Conservation (phyloP, 2,797 vertebrate species). For the Ciconia nigra region DNA sequence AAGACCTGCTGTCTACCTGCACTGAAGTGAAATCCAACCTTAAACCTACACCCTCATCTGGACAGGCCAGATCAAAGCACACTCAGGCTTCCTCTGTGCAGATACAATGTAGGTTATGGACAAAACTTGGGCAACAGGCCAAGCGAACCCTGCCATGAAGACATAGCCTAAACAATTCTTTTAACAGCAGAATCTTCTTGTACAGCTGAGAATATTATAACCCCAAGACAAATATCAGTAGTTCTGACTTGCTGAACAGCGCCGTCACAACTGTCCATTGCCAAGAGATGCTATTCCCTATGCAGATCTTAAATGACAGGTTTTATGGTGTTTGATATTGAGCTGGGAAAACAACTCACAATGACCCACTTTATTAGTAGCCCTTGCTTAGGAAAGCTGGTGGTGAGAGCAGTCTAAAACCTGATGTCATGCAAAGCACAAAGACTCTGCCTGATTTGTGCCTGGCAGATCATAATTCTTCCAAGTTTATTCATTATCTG, state of each 20-base stretch:
- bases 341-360: background rate
- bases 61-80: background rate
- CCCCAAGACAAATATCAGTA: conserved; percentile 2
- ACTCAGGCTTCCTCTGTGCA: background rate
- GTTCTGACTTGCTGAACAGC: conserved; percentile 10
- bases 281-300: background rate
- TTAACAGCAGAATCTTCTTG: background rate
- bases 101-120: background rate
- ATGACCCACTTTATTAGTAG: background rate
- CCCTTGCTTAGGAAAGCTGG: background rate
- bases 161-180: background rate
- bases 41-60: background rate
- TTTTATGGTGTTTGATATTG: conserved; percentile 6
- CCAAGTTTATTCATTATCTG: background rate
- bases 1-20: background rate
- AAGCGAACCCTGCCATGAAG: background rate
- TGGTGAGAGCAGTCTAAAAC: background rate
- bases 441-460: background rate
- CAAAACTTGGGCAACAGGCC: background rate
- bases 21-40: background rate
- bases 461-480: background rate
- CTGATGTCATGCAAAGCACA: background rate
- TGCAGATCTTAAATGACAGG: conserved; percentile 10
- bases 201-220: conserved; percentile 3
- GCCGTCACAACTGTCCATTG: background rate